A percentile compares a stretch with the other conserved stretches of the same genome.
These are phyloP conservation scores for Glareola pratincola DNA, from an alignment of 2,113 vertebrate species.

Conservation along the genomic window DNA sequence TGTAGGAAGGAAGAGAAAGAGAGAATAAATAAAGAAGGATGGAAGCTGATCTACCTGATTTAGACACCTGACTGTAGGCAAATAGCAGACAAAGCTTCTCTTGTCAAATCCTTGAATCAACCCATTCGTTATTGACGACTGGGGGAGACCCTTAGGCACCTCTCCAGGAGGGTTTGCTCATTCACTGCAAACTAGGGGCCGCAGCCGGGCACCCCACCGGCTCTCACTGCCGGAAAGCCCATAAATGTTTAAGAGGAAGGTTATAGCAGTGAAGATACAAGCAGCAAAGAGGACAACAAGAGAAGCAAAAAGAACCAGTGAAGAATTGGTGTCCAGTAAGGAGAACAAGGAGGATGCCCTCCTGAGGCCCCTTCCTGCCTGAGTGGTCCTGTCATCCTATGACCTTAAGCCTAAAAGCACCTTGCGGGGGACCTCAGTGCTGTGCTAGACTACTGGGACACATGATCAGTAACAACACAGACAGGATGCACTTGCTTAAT, in stretches of 20 bases:
- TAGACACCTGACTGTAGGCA: not conserved
- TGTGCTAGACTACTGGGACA: not conserved
- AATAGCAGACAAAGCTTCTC: not conserved
- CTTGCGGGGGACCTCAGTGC: not conserved
- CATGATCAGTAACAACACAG: not conserved
- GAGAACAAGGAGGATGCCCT: not conserved
- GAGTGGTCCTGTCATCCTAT: not conserved
- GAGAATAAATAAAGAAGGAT: not conserved
- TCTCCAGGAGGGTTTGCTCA: not conserved
- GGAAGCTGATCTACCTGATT: not conserved
- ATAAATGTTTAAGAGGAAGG: not conserved
- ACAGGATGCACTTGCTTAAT: not conserved
- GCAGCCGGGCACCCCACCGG: not conserved
- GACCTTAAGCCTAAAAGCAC: not conserved
- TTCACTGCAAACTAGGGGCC: not conserved
- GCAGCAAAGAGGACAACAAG: fast-evolving
- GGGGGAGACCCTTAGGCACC: not conserved
- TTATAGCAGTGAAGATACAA: not conserved
- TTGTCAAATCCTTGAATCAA: not conserved
- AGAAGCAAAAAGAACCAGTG: not conserved
- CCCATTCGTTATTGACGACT: not conserved
- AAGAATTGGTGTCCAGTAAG: not conserved
- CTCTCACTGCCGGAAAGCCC: not conserved
- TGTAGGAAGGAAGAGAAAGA: not conserved
- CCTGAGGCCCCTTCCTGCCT: not conserved